Base-by-base conservation (phyloP, 2,113 vertebrate genomes). In the Apeltes quadracus region DNA sequence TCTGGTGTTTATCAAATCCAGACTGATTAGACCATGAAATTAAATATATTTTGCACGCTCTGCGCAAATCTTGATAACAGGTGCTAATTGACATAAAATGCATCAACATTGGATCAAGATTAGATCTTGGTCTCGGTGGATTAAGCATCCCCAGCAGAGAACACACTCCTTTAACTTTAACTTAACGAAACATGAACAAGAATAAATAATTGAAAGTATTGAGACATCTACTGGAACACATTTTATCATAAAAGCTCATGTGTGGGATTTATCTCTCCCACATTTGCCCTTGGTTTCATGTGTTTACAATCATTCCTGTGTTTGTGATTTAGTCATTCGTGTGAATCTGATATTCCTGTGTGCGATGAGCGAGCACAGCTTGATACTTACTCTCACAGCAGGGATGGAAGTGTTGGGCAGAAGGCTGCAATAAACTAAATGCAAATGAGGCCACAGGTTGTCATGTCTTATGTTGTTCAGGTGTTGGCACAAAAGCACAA, bases 361-460 rank as follows among this genome's bases (percentile, higher is more conserved):
- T 14, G 50, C 22, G 7, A 59, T 72, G 73, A 85, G 74, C 43
- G 23, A 71, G 85, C 71, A 3, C 79, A 77, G 73, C 82, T 77
- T 83, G 78, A 84, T 41, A 61, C 75, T 64, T 12, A 50, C 79
- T 80, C 75, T 54, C 56, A 41, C 59, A 46, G 8, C 55, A 54
- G 81, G 68, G 70, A 63, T 48, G 75, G 76, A 81, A 78, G 67
- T 50, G 65, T 76, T 3, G 11, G 56, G 65, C 61, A 44, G 56
- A 39, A 32, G 66, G 61, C 68, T 72, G 75, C 83, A 88, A 84
- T 90, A 84, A 90, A 89, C 61, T 80, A 62, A 70, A 91, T 94
- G 88, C 83, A 92, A 91, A 94, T 91, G 76, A 90, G 57, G 76
- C 78, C 56, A 71, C 68, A 81, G 85, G 86, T 88, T 92, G 90